A percentile compares a stretch with the other conserved stretches of the same genome.
Conservation (phyloP, 2,797 vertebrate genomes). For the Scyliorhinus canicula region DNA sequence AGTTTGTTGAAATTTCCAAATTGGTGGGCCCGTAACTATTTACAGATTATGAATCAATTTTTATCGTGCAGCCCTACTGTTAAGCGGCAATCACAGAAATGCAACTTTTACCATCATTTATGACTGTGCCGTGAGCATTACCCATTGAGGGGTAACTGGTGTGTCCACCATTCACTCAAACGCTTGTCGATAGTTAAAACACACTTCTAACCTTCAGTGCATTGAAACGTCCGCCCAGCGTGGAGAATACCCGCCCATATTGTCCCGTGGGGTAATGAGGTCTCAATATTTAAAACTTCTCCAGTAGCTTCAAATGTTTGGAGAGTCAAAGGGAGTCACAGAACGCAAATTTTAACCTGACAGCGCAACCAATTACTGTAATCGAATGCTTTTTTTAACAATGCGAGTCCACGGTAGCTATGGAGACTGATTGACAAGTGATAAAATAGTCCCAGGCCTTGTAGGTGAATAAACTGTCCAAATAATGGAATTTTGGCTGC, state of each 20-base stretch:
- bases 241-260: neutral
- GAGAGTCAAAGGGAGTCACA: too few relatives aligned
- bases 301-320: neutral
- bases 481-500: neutral
- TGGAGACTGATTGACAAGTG: neutral
- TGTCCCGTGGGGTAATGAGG: neutral
- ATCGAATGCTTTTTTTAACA: neutral
- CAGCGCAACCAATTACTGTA: neutral
- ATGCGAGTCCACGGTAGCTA: neutral
- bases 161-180: neutral
- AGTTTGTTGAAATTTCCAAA: neutral
- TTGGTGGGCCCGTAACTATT: neutral
- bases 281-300: neutral
- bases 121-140: neutral
- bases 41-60: neutral
- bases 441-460: neutral
- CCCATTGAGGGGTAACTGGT: neutral
- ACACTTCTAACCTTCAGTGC: neutral
- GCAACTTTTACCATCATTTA: neutral
- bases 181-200: neutral
- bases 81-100: neutral
- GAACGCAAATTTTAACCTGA: neutral
- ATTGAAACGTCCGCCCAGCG: neutral
- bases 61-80: neutral
- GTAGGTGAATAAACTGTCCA: constrained; percentile 4